Evolutionary conservation across 2,888 invertebrate species (phyloP).

Genomic region (Tinea trinotella): DNA sequence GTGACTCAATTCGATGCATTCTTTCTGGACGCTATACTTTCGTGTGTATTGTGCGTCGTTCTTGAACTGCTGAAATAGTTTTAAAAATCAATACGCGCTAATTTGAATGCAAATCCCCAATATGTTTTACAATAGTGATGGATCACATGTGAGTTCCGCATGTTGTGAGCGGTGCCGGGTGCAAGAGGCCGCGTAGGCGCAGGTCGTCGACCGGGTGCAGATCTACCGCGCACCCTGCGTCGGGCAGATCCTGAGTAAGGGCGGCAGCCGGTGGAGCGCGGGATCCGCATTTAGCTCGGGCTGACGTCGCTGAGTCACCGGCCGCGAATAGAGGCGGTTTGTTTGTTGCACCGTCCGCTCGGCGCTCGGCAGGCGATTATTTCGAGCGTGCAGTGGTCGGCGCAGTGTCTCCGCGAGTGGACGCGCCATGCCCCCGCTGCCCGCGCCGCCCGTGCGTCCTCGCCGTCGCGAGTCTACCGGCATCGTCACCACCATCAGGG

Average conservation of each 20-base stretch:
- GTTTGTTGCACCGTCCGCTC: conserved; percentile 68
- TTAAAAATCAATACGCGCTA: too few relatives aligned
- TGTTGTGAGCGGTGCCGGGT: conserved; percentile 40
- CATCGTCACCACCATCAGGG: conserved; percentile 75
- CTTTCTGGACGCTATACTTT: neutral
- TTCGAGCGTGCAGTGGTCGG: conserved; percentile 44
- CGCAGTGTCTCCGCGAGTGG: conserved; percentile 50
- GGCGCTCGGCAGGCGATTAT: conserved; percentile 30
- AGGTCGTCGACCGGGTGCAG: conserved; percentile 64
- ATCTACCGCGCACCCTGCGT: conserved; percentile 56
- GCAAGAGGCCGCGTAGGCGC: conserved; percentile 49
- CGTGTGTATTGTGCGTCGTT: neutral
- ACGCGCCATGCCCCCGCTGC: conserved; percentile 61
- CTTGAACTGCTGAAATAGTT: too few relatives aligned
- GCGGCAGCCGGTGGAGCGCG: conserved; percentile 49
- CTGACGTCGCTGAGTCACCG: conserved; percentile 66
- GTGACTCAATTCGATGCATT: neutral
- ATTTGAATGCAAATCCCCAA: too few relatives aligned
- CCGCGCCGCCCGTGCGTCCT: conserved; percentile 53
- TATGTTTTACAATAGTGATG: neutral
- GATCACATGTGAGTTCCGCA: conserved; percentile 10
- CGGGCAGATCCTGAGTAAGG: conserved; percentile 62
- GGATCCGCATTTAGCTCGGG: conserved; percentile 68
- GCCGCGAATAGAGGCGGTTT: conserved; percentile 66
- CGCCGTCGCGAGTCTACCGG: conserved; percentile 69